Percentiles rank a stretch among this genome's conserved stretches.
phyloP scores from a whole-genome alignment of 2,888 invertebrate species.

The Phania funesta region DNA sequence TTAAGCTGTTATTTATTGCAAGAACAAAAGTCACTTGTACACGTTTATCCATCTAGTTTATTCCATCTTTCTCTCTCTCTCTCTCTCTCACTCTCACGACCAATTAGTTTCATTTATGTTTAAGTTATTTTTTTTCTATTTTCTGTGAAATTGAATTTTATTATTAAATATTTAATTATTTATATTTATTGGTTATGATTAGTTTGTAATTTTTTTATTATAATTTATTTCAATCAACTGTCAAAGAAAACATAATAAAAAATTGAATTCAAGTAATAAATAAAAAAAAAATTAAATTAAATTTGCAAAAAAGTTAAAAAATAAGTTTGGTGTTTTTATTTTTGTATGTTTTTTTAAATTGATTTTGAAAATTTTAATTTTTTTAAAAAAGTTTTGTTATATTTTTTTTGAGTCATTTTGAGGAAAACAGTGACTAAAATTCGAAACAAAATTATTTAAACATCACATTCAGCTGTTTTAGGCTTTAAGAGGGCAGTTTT shows the following conservation, averaged over 20 bases:
- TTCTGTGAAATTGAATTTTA: constrained; percentile 32
- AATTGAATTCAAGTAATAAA: constrained; percentile 68
- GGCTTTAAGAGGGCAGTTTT: no score
- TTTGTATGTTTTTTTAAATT: constrained; percentile 4
- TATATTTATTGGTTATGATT: constrained; percentile 79
- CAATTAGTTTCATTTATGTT: constrained; percentile 14
- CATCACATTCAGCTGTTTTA: no score
- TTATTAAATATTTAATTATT: constrained; percentile 70
- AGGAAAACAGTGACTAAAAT: no score
- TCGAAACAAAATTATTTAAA: no score
- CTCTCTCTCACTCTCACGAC: constrained; percentile 7
- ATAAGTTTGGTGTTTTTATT: constrained; percentile 49
- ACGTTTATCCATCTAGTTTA: background rate
- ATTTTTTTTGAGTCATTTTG: background rate
- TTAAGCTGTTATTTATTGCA: constrained; percentile 66
- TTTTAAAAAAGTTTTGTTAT: constrained; percentile 12
- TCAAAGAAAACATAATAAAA: constrained; percentile 64
- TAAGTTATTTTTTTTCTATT: constrained; percentile 13
- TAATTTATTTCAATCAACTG: constrained; percentile 69
- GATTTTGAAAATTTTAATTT: background rate
- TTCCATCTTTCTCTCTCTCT: background rate
- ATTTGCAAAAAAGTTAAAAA: constrained; percentile 64
- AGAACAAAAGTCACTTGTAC: background rate
- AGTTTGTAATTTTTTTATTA: constrained; percentile 73
- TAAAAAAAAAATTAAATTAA: constrained; percentile 67